Percentiles rank a stretch among this genome's conserved stretches.
phyloP scores from a whole-genome alignment of 2,113 vertebrate species.

The Notechis scutatus region DNA sequence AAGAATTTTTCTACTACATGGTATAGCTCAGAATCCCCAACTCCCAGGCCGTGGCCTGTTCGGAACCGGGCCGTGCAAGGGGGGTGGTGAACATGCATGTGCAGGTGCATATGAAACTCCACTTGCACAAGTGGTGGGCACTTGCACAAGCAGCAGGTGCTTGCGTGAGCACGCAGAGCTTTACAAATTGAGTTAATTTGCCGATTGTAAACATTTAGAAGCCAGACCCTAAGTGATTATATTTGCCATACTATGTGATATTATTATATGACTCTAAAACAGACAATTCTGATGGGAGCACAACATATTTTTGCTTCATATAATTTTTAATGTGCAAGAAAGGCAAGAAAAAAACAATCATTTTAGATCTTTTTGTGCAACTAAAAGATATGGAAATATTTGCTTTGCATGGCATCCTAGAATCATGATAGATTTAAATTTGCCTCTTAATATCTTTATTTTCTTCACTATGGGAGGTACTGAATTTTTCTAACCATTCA shows the following conservation, averaged over 20 bases:
- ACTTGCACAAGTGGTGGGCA: background rate
- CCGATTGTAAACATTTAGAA: background rate
- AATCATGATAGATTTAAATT: background rate
- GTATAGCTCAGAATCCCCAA: background rate
- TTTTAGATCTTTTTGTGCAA: background rate
- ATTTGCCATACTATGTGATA: background rate
- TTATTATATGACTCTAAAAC: background rate
- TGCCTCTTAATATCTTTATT: constrained; percentile 22
- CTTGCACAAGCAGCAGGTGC: background rate
- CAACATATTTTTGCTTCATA: background rate
- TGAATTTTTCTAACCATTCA: constrained; percentile 22
- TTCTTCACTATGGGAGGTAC: background rate
- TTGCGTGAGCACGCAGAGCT: background rate
- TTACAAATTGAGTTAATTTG: background rate
- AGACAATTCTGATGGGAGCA: background rate
- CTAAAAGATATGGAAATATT: background rate
- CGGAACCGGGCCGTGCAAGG: background rate
- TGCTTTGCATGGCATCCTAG: constrained; percentile 12
- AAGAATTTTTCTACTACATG: no score
- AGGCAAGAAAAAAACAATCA: background rate
- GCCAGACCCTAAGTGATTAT: background rate
- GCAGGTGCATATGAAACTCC: background rate
- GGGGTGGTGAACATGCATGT: background rate
- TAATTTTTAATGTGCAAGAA: background rate
- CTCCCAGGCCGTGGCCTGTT: background rate